Base-by-base conservation (phyloP, 2,113 vertebrate species). In the Monopterus albus region DNA sequence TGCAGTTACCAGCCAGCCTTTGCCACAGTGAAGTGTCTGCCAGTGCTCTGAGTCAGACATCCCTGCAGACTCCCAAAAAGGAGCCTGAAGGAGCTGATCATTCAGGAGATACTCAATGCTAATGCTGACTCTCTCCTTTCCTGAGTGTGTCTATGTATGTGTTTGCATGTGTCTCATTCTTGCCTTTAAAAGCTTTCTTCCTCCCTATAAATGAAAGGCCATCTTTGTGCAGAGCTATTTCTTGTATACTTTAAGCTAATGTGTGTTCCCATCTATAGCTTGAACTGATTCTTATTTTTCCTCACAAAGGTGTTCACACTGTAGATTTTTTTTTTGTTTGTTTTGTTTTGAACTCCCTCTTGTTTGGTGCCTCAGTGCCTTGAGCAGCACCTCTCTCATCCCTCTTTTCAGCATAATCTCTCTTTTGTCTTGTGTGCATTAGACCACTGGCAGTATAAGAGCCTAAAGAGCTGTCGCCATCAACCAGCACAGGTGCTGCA, bases 401-500 rank as follows among this genome's bases (percentile, higher is more conserved):
- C 40, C 18, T 33, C 50, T 49, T 68, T 35, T 31, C 29, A 35
- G 25, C 20, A 33, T 84, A 67, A 84, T 79, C 62, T 76, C 8
- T 67, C 47, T 72, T 83, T 82, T 85, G 68, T 87, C 56, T 82
- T 36, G 62, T 13, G n/a, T 65, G 68, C 68, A 82, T 85, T 82
- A 58, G 79, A 52, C 50, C 45, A 20, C 64, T 49, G 38, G 56
- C 53, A 15, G n/a, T 49, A 18, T 21, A 20, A 51, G 43, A 63
- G 69, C 42, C 39, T n/a, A 25, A 72, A 73, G 62, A 57, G 49
- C 47, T 6, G 10, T 29, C 11, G 23, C 65, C 4, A 5, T 72
- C 59, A 35, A 60, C 35, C 33, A 58, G 46, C 33, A 28, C 65
- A 81, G 60, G 71, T 78, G 70, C 59, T 28, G 25, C 35, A 4